Conservation (phyloP, 2,888 invertebrate genomes). For the Podabrus alpinus region DNA sequence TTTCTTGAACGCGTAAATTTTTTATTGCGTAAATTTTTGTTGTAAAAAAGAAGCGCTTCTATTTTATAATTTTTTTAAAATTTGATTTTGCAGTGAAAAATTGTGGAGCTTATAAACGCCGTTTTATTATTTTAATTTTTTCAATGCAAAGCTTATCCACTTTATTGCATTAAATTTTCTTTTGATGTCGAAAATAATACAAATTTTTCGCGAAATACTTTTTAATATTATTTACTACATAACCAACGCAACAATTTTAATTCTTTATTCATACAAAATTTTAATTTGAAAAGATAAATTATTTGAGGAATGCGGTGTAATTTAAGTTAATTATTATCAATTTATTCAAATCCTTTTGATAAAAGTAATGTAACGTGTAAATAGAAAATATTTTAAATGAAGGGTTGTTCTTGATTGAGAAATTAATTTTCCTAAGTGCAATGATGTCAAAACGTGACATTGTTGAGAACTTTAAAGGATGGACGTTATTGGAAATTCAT, state of each 20-base stretch:
- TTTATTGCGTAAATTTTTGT: background rate
- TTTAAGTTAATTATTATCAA: background rate
- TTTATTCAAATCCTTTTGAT: background rate
- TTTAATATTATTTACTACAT: background rate
- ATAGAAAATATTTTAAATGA: background rate
- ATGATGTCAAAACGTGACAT: slow-evolving; percentile 3
- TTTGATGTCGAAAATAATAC: background rate
- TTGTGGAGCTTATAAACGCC: background rate
- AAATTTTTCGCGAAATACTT: background rate
- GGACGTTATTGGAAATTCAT: background rate
- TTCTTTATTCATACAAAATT: background rate
- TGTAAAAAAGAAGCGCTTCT: background rate
- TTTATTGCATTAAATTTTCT: background rate
- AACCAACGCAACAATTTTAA: background rate
- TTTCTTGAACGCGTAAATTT: background rate
- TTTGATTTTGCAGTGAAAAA: background rate
- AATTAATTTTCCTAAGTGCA: slow-evolving; percentile 16
- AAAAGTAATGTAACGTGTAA: background rate
- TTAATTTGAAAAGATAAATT: background rate
- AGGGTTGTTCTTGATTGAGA: slow-evolving; percentile 8
- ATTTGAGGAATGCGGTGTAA: background rate
- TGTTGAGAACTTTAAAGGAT: slow-evolving; percentile 2
- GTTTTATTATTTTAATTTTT: background rate
- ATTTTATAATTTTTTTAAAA: background rate
- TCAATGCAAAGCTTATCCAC: background rate